Base-by-base conservation (phyloP, 2,797 vertebrate genomes). In the Balearica regulorum region DNA sequence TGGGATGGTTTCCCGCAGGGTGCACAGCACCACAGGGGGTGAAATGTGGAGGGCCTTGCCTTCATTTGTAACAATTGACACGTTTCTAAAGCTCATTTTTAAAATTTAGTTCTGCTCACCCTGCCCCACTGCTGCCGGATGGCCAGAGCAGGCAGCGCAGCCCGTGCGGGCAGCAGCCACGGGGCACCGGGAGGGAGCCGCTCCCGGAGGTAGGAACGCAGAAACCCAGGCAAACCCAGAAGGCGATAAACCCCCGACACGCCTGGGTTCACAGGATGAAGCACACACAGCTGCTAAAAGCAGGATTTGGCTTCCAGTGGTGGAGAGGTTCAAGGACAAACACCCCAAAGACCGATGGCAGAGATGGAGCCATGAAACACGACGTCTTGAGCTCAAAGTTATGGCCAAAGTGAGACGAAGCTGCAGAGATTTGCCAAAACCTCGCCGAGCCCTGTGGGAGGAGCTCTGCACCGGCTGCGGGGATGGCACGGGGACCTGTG, bases 291-390 rank as follows among this genome's bases (percentile, higher is more conserved):
- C n/a, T 71, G 68, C 25, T 78, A 3, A n/a, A 72, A 64, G 88
- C 39, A 77, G 77, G 61, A 87, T 87, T 43, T 80, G 62, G 64
- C 51, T 48, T 61, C 87, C 61, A 39, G 71, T 6, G 51, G 49
- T 9, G 24, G 81, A 25, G 41, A 54, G 17, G 79, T 44, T 69
- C 11, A 11, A 92, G 90, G 46, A 76, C 37, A 37, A 87, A 57
- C 3, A 22, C 41, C 44, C 37, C 21, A 16, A 44, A 70, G 39
- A 33, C 2, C 0, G 0, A 4, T 2, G 37, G 89, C 31, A 46
- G 70, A 29, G 78, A 13, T 0, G 2, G 44, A 83, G 71, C n/a
- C 26, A 3, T 1, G n/a, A 48, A 87, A 64, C 20, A 11, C 2
- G 0, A 39, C 1, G 2, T 41, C 76, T 53, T 17, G 19, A n/a